Conservation (phyloP, 2,113 vertebrate genomes). For the Colinus virginianus region DNA sequence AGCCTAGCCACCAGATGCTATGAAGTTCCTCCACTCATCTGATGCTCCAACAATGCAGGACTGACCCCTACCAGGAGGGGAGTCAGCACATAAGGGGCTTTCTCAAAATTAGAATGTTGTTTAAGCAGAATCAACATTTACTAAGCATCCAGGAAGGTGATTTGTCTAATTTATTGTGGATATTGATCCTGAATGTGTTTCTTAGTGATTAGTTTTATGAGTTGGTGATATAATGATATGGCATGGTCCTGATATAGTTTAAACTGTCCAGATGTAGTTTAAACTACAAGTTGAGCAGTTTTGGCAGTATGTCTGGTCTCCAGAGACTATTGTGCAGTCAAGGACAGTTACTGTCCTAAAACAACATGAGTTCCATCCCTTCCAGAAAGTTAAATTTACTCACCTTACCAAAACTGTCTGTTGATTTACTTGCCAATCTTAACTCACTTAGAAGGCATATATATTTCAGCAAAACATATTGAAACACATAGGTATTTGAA, state of each 20-base stretch:
- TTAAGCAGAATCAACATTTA: neutral
- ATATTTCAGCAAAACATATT: neutral
- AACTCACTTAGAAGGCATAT: neutral
- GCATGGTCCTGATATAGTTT: neutral
- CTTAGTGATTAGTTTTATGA: neutral
- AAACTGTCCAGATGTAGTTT: neutral
- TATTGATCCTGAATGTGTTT: neutral
- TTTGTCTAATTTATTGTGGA: neutral
- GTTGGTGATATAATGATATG: neutral
- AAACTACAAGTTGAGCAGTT: neutral
- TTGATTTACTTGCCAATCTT: neutral
- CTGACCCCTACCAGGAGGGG: accelerated
- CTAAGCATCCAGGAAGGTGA: neutral
- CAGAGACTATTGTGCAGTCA: neutral
- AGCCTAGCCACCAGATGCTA: accelerated
- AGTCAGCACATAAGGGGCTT: neutral
- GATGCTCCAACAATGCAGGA: neutral
- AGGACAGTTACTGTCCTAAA: neutral
- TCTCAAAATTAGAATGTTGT: neutral
- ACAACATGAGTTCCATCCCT: neutral
- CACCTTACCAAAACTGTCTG: neutral
- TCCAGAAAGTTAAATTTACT: neutral
- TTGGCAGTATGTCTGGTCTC: neutral
- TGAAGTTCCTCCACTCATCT: neutral
- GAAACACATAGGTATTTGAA: neutral